These are phyloP conservation scores for Aspidiotus destructor DNA, from an alignment of 2,888 invertebrate genomes.

Conservation along the genomic window DNA sequence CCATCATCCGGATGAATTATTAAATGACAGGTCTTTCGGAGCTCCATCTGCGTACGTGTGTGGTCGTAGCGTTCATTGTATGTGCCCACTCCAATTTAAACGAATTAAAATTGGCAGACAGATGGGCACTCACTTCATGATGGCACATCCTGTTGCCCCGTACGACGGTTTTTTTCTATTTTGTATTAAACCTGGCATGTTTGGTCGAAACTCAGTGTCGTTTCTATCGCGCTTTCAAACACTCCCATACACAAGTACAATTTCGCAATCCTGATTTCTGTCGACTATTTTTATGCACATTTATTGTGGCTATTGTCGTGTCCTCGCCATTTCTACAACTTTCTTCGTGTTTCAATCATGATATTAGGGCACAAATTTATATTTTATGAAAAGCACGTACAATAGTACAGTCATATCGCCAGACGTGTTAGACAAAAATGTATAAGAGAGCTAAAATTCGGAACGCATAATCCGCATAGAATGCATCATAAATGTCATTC, in stretches of 20 bases:
- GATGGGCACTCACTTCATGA: constrained; percentile 29
- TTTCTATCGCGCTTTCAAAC: neutral
- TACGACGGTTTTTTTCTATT: neutral
- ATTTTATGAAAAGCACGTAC: no score
- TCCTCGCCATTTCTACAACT: no score
- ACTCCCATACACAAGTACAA: neutral
- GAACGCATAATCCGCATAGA: no score
- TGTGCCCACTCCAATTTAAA: constrained; percentile 31
- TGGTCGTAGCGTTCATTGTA: constrained; percentile 30
- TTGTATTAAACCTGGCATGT: neutral
- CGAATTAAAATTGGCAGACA: constrained; percentile 32
- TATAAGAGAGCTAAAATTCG: no score
- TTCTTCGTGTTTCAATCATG: no score
- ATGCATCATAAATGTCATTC: no score
- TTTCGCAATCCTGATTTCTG: neutral
- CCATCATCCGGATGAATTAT: constrained; percentile 28
- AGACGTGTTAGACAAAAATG: no score
- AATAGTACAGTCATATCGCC: no score
- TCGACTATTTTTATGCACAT: neutral
- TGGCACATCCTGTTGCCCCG: constrained; percentile 22
- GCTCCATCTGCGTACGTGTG: constrained; percentile 20
- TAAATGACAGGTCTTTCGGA: constrained; percentile 29
- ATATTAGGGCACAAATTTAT: no score
- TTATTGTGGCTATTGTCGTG: no score
- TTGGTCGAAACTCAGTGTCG: no score